Evolutionary conservation across 2,797 vertebrate species (phyloP), one percentile per base, ranked within the genome.

Genomic region (Argya squamiceps): DNA sequence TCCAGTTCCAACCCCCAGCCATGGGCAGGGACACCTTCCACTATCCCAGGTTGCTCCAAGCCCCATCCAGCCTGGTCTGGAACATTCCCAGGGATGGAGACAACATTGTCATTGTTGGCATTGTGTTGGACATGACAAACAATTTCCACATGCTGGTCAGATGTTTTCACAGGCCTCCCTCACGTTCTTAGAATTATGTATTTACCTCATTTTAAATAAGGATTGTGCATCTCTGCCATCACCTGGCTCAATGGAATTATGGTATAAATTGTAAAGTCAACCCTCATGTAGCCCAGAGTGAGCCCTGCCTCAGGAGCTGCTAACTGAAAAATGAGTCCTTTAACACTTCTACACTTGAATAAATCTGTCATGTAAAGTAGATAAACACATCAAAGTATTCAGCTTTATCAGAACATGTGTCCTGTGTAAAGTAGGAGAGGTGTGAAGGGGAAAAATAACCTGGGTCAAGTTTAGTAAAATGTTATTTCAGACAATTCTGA

Each of bases 31-130:
- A 34, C 34, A 62, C 2, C 5, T 55, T 62, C 14, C 30, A 8
- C 20, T 2, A 21, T 1, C 1, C 17, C 34, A 55, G 17, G 26
- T 1, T 47, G 30, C 30, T 34, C 41, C 2, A 26, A 69, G 21
- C 41, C 11, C 47, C 9, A 6, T 47, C 56, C 47, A 69, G 0
- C 24, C 47, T 47, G 39, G 24, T 7, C 30, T 26, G 3, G 56
- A 8, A 9, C 73, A 30, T 3, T 62, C 0, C 24, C 64, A 69
- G 56, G 34, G 20, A 22, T 34, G 17, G 34, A 13, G 20, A 47
- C 29, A 37, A 14, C 30, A 23, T 7, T 60, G 23, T 6, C 37
- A 24, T 20, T 55, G 11, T 3, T 53, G 34, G 7, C 20, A 18
- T 4, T 29, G 30, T 49, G 30, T 24, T 64, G 63, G 47, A 74